phyloP scores from a whole-genome alignment of 2,113 vertebrate genomes.

The Collichthys lucidus region DNA sequence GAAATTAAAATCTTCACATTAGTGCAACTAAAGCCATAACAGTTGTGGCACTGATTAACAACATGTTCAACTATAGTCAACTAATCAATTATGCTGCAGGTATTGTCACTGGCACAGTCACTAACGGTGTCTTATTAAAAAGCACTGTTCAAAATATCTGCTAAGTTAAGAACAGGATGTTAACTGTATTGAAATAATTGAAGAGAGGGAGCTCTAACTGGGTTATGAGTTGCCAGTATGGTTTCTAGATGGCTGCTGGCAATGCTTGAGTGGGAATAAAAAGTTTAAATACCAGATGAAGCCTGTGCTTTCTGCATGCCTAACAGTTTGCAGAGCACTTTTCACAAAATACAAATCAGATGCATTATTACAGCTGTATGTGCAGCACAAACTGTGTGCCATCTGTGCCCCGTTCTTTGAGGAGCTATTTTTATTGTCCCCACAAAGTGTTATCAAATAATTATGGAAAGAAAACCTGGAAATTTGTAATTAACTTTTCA shows the following conservation, averaged over 20 bases:
- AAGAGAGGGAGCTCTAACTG: neutral
- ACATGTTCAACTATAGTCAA: too few relatives aligned
- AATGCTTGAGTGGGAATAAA: slow-evolving; percentile 11
- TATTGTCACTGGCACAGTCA: too few relatives aligned
- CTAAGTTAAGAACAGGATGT: neutral
- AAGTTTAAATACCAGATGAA: slow-evolving; percentile 59
- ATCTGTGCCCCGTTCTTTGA: slow-evolving; percentile 52
- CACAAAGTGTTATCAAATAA: neutral
- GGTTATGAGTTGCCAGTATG: slow-evolving; percentile 6
- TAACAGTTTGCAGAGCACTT: slow-evolving; percentile 34
- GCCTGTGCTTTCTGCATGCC: slow-evolving; percentile 13
- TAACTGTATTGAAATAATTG: slow-evolving; percentile 15
- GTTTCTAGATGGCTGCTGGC: slow-evolving; percentile 25
- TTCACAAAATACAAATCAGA: slow-evolving; percentile 53
- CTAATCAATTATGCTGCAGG: too few relatives aligned
- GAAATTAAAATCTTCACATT: neutral
- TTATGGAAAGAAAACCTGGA: neutral
- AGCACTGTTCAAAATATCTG: neutral
- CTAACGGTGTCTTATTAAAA: neutral
- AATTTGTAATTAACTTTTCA: neutral
- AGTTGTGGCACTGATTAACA: too few relatives aligned
- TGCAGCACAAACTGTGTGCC: slow-evolving; percentile 40
- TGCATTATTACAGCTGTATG: slow-evolving; percentile 51
- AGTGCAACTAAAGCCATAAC: too few relatives aligned
- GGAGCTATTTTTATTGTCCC: slow-evolving; percentile 24